Percentiles rank a stretch among this genome's conserved stretches.
Conservation (phyloP, 37 sponge, comb jelly and placozoan species). For the Diacarnus erythraeanus region DNA sequence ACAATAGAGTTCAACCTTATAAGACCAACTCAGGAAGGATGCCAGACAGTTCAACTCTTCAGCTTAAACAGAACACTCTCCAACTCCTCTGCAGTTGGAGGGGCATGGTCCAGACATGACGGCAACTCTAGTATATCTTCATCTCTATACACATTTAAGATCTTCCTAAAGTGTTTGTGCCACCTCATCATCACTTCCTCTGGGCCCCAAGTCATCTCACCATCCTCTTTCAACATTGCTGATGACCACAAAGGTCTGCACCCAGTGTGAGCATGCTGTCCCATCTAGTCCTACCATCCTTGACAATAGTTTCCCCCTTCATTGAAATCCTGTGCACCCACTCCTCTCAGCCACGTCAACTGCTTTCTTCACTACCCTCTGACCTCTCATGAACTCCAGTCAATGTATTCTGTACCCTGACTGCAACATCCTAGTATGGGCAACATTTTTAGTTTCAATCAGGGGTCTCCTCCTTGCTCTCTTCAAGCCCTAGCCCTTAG, state of each 20-base stretch:
- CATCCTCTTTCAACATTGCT: slow-evolving; percentile 15
- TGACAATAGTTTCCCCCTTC: background rate
- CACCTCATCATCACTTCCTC: slow-evolving; percentile 12
- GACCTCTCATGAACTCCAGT: slow-evolving; percentile 17
- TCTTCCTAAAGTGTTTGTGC: slow-evolving; percentile 18
- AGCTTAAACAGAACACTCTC: slow-evolving; percentile 6
- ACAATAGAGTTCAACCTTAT: slow-evolving; percentile 21
- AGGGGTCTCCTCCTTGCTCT: no score
- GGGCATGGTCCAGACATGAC: slow-evolving; percentile 2
- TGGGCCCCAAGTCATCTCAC: slow-evolving; percentile 33
- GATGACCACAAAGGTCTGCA: background rate
- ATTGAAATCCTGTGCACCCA: slow-evolving; percentile 16
- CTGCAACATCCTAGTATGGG: slow-evolving; percentile 19
- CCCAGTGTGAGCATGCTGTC: slow-evolving; percentile 24
- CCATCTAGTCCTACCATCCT: slow-evolving; percentile 23
- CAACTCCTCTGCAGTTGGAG: slow-evolving; percentile 39
- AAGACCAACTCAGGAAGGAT: slow-evolving; percentile 37
- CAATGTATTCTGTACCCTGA: slow-evolving; percentile 8
- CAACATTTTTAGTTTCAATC: slow-evolving; percentile 33
- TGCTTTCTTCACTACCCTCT: slow-evolving; percentile 50
- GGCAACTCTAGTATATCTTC: slow-evolving; percentile 2
- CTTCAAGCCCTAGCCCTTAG: no score
- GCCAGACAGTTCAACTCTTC: slow-evolving; percentile 19
- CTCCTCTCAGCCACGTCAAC: slow-evolving; percentile 25
- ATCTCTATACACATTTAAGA: slow-evolving; percentile 15